Conservation (phyloP, 2,113 vertebrate species). For the Gallinago jamesoni region DNA sequence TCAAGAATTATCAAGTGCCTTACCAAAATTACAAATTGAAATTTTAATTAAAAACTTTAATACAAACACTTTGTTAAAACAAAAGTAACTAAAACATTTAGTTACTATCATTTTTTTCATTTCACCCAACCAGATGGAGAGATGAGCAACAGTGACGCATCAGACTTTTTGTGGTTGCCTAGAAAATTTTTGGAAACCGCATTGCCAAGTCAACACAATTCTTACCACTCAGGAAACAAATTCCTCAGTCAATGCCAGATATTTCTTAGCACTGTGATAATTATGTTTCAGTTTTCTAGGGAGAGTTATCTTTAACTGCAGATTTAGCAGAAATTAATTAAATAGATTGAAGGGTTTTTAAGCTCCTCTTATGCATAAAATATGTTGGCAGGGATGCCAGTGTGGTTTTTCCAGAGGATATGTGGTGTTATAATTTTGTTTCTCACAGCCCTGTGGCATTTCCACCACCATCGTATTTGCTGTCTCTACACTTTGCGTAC, state of each 20-base stretch:
- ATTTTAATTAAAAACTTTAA: neutral
- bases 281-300: slow-evolving; percentile 29
- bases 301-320: slow-evolving; percentile 7
- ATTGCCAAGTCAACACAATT: slow-evolving; percentile 9
- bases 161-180: neutral
- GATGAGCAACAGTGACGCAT: neutral
- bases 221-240: slow-evolving; percentile 17
- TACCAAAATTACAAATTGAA: neutral
- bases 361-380: neutral
- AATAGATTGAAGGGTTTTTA: neutral
- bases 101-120: neutral
- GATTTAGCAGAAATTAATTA: slow-evolving; percentile 38
- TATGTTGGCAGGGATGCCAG: neutral
- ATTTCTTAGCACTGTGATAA: slow-evolving; percentile 5
- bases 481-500: neutral
- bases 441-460: neutral
- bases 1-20: neutral
- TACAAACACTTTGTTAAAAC: neutral
- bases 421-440: neutral
- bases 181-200: slow-evolving; percentile 1
- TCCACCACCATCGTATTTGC: neutral
- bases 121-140: neutral
- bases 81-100: neutral
- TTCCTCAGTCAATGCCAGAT: slow-evolving; percentile 27
- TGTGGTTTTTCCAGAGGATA: neutral